These are phyloP conservation scores for Zygogramma bicolorata DNA, from an alignment of 2,888 invertebrate species.

Conservation along the genomic window DNA sequence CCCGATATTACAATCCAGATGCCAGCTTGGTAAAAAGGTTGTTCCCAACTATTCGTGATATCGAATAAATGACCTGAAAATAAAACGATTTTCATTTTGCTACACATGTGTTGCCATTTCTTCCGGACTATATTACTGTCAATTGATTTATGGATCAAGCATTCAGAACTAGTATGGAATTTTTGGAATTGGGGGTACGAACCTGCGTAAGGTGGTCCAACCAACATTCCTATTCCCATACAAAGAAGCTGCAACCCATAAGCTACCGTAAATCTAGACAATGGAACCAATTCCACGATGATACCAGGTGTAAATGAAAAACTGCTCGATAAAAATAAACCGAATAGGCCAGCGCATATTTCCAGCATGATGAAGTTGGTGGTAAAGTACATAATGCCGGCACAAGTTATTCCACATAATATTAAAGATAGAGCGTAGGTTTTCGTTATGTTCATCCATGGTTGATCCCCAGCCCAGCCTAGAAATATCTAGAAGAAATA, in stretches of 20 bases:
- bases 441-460: constrained; percentile 78
- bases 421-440: constrained; percentile 86
- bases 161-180: no score
- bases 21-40: constrained; percentile 85
- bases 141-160: no score
- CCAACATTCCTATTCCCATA: constrained; percentile 92
- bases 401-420: constrained; percentile 74
- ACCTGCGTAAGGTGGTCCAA: constrained; percentile 94
- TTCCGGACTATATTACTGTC: no score
- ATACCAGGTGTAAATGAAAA: constrained; percentile 94
- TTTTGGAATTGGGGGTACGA: no score
- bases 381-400: constrained; percentile 69
- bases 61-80: constrained; percentile 73
- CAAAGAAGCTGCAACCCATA: constrained; percentile 91
- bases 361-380: constrained; percentile 63
- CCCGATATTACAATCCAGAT: constrained; percentile 86
- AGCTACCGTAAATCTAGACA: constrained; percentile 92
- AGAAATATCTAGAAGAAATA: constrained; percentile 75
- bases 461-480: constrained; percentile 91
- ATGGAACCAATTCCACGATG: constrained; percentile 87
- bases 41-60: constrained; percentile 78
- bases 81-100: background rate
- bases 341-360: constrained; percentile 75
- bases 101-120: no score
- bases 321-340: constrained; percentile 90